Evolutionary conservation across 1,140 invertebrate species (phyloP), one percentile per base, ranked within the genome.

Genomic region (Trachymyrmex septentrionalis): DNA sequence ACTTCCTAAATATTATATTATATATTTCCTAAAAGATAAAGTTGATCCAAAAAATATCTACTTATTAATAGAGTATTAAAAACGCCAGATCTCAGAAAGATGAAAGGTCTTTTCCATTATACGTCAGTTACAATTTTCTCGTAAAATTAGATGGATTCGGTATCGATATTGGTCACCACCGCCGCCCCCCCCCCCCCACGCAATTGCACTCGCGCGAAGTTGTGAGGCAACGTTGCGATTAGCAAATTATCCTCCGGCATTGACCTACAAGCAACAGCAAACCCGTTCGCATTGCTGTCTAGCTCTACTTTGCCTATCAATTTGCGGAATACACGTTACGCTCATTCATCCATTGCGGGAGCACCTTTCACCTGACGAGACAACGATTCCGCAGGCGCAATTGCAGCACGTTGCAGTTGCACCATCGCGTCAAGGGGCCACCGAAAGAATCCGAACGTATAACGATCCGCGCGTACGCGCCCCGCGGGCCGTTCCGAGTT

Each of bases 361-460:
- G 30, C 82, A 66, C 86, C 82, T 87, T 87, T 87, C 86, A 71
- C 81, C 73, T 44, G 86, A 67, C 71, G 71, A 34, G 59, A 48
- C 64, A 24, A n/a, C 48, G 10, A 12, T 12, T 24, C 50, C 30
- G 38, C 38, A 5, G 19, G 10, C 61, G n/a, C 76, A 6, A n/a
- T 19, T 30, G 48, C 48, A 48, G 30, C 53, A 10, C n/a, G 24
- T 38, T 38, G 63, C 63, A 67, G 27, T 71, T 59, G 24, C 67
- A 48, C 30, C 59, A 64, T 50, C 57, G 78, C 53, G 55, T 50
- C 38, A 34, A 34, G 38, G 24, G 14, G 34, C 53, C 78, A 59
- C 73, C 30, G 72, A 75, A 85, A 71, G 72, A 87, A 85, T 85
- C 38, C 72, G 38, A 77, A 77, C 50, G 34, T 76, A n/a, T n/a